phyloP scores from a whole-genome alignment of 2,888 invertebrate species.

The Erebia epiphron region DNA sequence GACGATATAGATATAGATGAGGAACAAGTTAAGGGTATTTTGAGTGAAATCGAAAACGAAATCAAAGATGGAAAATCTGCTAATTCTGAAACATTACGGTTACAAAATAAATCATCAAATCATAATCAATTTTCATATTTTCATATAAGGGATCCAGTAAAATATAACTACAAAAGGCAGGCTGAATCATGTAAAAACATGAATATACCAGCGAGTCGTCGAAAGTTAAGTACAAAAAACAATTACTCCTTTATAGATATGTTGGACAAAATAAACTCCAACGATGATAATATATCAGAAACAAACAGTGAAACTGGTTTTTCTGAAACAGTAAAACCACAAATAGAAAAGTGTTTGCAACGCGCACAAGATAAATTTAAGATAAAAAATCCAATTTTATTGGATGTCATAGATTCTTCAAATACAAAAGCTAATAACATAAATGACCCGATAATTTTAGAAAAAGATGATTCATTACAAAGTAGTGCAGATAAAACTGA shows the following conservation, averaged over 20 bases:
- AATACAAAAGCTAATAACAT: not conserved
- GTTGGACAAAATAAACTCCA: slow-evolving; percentile 55
- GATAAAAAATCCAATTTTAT: slow-evolving; percentile 38
- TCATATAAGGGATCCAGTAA: slow-evolving; percentile 2
- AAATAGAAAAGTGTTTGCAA: slow-evolving; percentile 59
- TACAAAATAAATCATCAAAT: slow-evolving; percentile 14
- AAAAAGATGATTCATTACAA: not conserved
- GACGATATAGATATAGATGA: slow-evolving; percentile 53
- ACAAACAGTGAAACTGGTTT: slow-evolving; percentile 51
- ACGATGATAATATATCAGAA: slow-evolving; percentile 46
- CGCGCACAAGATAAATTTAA: slow-evolving; percentile 43
- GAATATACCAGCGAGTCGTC: slow-evolving; percentile 31
- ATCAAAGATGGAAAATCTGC: slow-evolving; percentile 44
- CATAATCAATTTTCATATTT: not conserved
- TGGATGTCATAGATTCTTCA: slow-evolving; percentile 27
- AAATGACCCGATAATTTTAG: not conserved
- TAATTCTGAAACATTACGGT: slow-evolving; percentile 18
- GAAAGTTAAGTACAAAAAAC: slow-evolving; percentile 44
- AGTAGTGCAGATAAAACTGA: not conserved
- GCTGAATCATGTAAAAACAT: not conserved
- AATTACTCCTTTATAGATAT: slow-evolving; percentile 63
- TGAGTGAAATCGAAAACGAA: slow-evolving; percentile 68
- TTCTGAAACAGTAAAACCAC: slow-evolving; percentile 59
- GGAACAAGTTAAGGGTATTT: slow-evolving; percentile 56
- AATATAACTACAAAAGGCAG: slow-evolving; percentile 9